Evolutionary conservation across 2,888 invertebrate genomes (phyloP).

Genomic region (Stenoptilia bipunctidactyla): DNA sequence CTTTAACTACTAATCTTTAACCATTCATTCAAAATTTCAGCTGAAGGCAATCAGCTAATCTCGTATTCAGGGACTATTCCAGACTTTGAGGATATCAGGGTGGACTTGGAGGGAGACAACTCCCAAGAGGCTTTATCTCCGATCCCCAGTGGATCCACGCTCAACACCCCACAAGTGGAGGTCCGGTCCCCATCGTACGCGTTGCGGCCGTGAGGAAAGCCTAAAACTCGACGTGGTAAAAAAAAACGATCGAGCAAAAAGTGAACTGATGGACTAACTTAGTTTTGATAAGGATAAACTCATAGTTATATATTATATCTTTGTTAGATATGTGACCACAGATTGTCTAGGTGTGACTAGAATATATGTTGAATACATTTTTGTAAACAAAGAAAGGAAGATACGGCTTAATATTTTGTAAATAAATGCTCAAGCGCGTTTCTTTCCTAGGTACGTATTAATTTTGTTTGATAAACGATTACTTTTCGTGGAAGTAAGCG

Average conservation of each 20-base stretch:
- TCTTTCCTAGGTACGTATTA: too few species aligned
- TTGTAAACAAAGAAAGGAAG: too few species aligned
- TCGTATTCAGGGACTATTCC: constrained; percentile 69
- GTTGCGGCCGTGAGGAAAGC: constrained; percentile 32
- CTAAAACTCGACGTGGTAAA: constrained; percentile 12
- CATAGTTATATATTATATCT: constrained; percentile 4
- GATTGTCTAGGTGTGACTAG: too few species aligned
- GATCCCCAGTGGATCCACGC: constrained; percentile 30
- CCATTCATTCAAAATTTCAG: too few species aligned
- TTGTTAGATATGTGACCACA: too few species aligned
- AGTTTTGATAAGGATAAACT: constrained; percentile 9
- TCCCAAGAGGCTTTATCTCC: constrained; percentile 39
- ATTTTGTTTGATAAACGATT: too few species aligned
- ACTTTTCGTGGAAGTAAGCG: too few species aligned
- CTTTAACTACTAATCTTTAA: too few species aligned
- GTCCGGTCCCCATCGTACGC: constrained; percentile 38
- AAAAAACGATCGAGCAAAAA: constrained; percentile 20
- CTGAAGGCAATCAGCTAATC: constrained; percentile 68
- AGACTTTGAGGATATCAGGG: constrained; percentile 63
- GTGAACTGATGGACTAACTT: neutral
- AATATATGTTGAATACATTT: too few species aligned
- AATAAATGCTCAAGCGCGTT: too few species aligned
- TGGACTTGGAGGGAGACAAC: constrained; percentile 47
- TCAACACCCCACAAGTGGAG: constrained; percentile 55
- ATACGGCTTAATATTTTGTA: too few species aligned